Evolutionary conservation across 1,140 invertebrate species (phyloP).

Genomic region (Leptonema lineaticorne): DNA sequence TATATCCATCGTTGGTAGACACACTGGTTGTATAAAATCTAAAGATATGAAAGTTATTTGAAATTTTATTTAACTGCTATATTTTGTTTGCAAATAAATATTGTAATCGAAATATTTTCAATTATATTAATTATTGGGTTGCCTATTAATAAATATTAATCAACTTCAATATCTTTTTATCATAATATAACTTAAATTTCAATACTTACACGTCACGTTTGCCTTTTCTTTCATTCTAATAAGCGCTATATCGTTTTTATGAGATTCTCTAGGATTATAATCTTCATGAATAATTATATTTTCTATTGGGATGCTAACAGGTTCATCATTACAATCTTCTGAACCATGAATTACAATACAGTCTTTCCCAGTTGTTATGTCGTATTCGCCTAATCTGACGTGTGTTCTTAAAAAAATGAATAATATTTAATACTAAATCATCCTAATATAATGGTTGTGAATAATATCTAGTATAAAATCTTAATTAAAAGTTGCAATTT

Average conservation of each 20-base stretch:
- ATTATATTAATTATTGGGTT: too few relatives aligned
- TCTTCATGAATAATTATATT: constrained; percentile 44
- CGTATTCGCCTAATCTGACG: constrained; percentile 57
- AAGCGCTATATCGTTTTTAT: constrained; percentile 48
- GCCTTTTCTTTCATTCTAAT: constrained; percentile 38
- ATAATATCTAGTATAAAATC: too few relatives aligned
- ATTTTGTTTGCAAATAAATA: neutral
- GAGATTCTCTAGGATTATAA: constrained; percentile 42
- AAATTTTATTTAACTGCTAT: neutral
- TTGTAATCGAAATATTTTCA: neutral
- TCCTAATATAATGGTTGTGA: too few relatives aligned
- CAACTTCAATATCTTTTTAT: too few relatives aligned
- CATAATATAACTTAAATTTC: neutral
- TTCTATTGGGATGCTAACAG: constrained; percentile 45
- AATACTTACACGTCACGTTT: neutral
- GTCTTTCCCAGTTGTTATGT: constrained; percentile 48
- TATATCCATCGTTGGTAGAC: neutral
- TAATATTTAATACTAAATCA: too few relatives aligned
- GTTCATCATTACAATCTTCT: constrained; percentile 46
- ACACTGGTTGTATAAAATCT: constrained; percentile 15
- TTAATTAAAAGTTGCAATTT: too few relatives aligned
- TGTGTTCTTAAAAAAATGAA: constrained; percentile 45
- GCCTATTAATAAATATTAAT: too few relatives aligned
- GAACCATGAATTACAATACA: constrained; percentile 47
- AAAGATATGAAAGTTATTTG: neutral